A percentile compares a stretch with the other conserved stretches of the same genome.
phyloP scores from a whole-genome alignment of 2,888 invertebrate species.

The Leptinotarsa juncta region DNA sequence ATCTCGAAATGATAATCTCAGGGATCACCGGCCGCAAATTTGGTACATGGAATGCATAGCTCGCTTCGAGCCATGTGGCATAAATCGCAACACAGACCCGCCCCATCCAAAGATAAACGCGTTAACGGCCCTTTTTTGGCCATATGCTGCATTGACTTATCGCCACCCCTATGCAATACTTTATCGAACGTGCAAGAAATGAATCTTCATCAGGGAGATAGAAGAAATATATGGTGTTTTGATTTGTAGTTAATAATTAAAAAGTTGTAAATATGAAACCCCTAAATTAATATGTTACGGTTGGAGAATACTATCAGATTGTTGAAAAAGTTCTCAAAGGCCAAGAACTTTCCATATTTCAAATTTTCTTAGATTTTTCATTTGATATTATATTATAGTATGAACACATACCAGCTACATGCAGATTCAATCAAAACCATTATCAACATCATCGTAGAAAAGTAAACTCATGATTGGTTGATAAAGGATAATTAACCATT shows the following conservation, averaged over 20 bases:
- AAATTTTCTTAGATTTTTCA: too few species aligned
- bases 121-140: slow-evolving; percentile 61
- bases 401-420: too few species aligned
- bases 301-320: background rate
- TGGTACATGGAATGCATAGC: slow-evolving; percentile 34
- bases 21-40: slow-evolving; percentile 36
- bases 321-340: too few species aligned
- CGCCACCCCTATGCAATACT: slow-evolving; percentile 23
- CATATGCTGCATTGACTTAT: slow-evolving; percentile 54
- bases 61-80: slow-evolving; percentile 37
- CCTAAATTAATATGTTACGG: too few species aligned
- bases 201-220: slow-evolving; percentile 21
- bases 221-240: slow-evolving; percentile 15
- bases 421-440: too few species aligned
- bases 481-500: too few species aligned
- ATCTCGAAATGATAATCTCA: slow-evolving; percentile 38
- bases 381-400: too few species aligned
- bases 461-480: too few species aligned
- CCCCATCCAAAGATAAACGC: slow-evolving; percentile 59
- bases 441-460: too few species aligned
- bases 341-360: too few species aligned
- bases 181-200: slow-evolving; percentile 23
- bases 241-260: slow-evolving; percentile 16
- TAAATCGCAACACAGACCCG: slow-evolving; percentile 46
- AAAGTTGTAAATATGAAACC: background rate